A percentile compares a stretch with the other conserved stretches of the same genome.
These are phyloP conservation scores for Philereme transversata DNA, from an alignment of 2,888 invertebrate species.

Conservation along the genomic window DNA sequence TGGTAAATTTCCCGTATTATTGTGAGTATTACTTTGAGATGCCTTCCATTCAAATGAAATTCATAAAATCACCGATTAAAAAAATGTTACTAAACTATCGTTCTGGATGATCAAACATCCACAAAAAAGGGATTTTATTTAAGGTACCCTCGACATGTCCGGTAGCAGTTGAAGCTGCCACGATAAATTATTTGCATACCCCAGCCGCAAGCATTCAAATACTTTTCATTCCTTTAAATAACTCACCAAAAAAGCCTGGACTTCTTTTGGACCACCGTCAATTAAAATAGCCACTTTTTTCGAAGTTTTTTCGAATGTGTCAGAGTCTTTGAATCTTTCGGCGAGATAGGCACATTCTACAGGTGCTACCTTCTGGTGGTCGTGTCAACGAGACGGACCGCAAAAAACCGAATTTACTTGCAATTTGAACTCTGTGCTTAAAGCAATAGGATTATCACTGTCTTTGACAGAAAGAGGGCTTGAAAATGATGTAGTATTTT, in stretches of 20 bases:
- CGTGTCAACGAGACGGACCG: constrained; percentile 57
- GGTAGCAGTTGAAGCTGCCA: constrained; percentile 56
- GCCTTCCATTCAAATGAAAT: too few relatives aligned
- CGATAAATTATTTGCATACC: constrained; percentile 76
- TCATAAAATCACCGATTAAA: too few relatives aligned
- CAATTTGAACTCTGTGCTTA: constrained; percentile 47
- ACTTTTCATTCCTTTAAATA: constrained; percentile 72
- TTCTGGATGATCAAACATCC: constrained; percentile 25
- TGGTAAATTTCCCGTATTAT: too few relatives aligned
- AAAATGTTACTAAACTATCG: background rate
- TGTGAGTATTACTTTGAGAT: too few relatives aligned
- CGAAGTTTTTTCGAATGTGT: constrained; percentile 61
- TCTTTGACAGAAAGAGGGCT: constrained; percentile 49
- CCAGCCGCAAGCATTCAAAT: constrained; percentile 60
- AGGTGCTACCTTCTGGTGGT: constrained; percentile 76
- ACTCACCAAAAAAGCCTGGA: constrained; percentile 55
- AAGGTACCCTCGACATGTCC: constrained; percentile 40
- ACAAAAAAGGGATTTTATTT: constrained; percentile 5
- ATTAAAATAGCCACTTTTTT: constrained; percentile 78
- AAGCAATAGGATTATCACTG: constrained; percentile 7
- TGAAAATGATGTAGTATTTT: constrained; percentile 53
- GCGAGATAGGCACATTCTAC: constrained; percentile 76
- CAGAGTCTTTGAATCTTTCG: constrained; percentile 75
- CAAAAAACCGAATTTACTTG: constrained; percentile 30
- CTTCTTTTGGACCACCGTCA: constrained; percentile 70